A percentile compares a stretch with the other conserved stretches of the same genome.
phyloP scores from a whole-genome alignment of 2,113 vertebrate species.

The Erinaceus europaeus region DNA sequence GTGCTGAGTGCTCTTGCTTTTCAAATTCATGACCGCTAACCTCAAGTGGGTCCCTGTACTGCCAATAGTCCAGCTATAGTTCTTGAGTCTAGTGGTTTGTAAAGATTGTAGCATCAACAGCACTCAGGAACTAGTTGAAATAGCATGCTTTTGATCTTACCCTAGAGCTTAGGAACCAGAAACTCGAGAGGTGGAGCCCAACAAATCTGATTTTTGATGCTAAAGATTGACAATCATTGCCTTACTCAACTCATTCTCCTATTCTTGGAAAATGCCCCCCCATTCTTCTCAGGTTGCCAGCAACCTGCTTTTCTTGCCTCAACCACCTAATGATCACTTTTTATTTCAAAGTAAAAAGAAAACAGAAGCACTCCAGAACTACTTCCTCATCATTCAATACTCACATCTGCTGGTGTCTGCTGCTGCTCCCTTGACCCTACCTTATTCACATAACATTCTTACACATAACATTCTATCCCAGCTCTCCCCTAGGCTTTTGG shows the following conservation, averaged over 20 bases:
- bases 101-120: neutral
- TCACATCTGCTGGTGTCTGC: neutral
- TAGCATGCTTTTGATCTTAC: neutral
- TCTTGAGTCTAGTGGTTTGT: conserved; percentile 14
- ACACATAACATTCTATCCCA: neutral
- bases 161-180: neutral
- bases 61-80: neutral
- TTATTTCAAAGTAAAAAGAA: conserved; percentile 47
- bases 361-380: conserved; percentile 16
- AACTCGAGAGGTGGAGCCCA: neutral
- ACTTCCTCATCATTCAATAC: conserved; percentile 24
- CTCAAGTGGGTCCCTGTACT: neutral
- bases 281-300: neutral
- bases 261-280: conserved; percentile 25
- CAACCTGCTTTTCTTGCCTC: neutral
- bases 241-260: conserved; percentile 10
- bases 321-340: neutral
- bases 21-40: neutral
- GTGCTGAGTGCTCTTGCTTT: neutral
- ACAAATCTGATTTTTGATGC: neutral
- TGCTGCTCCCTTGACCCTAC: neutral
- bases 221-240: neutral
- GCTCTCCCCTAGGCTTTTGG: neutral
- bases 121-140: conserved; percentile 10
- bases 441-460: too few relatives aligned